Conservation (phyloP, 1,140 invertebrate species). For the Drosophila sturtevanti region DNA sequence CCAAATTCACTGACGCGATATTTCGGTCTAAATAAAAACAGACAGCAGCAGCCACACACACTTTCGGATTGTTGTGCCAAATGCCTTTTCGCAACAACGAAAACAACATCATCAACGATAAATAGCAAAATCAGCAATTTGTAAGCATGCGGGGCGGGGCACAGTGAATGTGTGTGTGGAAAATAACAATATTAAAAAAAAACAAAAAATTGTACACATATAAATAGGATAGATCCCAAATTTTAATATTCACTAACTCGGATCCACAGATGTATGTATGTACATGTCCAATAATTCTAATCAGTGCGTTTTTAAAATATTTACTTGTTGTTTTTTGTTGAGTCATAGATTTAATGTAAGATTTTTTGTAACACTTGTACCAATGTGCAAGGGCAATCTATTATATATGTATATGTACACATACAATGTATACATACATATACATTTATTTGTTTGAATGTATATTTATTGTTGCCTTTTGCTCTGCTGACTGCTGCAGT, state of each 20-base stretch:
- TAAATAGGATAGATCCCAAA: too few relatives aligned
- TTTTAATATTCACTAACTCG: too few relatives aligned
- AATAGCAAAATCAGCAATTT: constrained; percentile 53
- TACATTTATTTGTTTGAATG: constrained; percentile 47
- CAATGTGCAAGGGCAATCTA: constrained; percentile 48
- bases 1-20: constrained; percentile 52
- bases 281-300: too few relatives aligned
- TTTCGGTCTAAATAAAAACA: constrained; percentile 51
- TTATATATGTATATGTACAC: constrained; percentile 2
- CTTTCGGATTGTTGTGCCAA: constrained; percentile 64
- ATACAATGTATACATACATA: constrained; percentile 15
- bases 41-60: constrained; percentile 50
- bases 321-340: too few relatives aligned
- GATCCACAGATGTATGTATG: too few relatives aligned
- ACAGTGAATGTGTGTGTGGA: not conserved
- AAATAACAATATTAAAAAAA: too few relatives aligned
- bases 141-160: constrained; percentile 46
- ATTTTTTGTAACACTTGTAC: not conserved
- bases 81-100: constrained; percentile 45
- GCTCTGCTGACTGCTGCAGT: constrained; percentile 62
- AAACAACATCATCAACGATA: constrained; percentile 24
- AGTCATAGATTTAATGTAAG: too few relatives aligned
- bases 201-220: too few relatives aligned
- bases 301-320: too few relatives aligned
- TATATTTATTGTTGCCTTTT: constrained; percentile 26